phyloP scores from a whole-genome alignment of 2,113 vertebrate genomes.

The Ameiurus melas region DNA sequence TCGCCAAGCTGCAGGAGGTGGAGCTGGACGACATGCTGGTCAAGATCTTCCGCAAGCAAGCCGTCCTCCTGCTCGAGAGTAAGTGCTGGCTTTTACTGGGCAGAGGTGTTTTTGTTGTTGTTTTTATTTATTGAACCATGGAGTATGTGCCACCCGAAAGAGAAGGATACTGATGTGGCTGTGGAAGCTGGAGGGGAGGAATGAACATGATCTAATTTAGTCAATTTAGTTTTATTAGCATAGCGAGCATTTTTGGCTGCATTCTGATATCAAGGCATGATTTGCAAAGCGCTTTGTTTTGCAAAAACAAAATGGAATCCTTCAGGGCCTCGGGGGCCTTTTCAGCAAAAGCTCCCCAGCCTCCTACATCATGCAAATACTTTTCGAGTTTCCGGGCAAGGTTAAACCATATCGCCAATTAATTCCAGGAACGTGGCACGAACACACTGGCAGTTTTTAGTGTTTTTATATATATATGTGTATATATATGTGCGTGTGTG shows the following conservation, averaged over 20 bases:
- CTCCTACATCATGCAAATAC: background rate
- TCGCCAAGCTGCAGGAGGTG: slow-evolving; percentile 91
- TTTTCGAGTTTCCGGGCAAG: slow-evolving; percentile 21
- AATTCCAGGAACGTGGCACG: background rate
- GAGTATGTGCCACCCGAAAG: background rate
- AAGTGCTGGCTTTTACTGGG: slow-evolving; percentile 44
- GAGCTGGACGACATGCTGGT: slow-evolving; percentile 85
- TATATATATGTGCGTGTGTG: too few relatives aligned
- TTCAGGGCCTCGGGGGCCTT: slow-evolving; percentile 19
- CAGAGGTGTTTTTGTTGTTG: background rate
- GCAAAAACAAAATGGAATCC: slow-evolving; percentile 21
- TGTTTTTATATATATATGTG: background rate
- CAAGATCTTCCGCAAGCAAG: slow-evolving; percentile 94
- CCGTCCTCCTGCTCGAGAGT: slow-evolving; percentile 92
- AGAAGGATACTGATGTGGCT: background rate
- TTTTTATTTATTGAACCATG: background rate
- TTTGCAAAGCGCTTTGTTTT: slow-evolving; percentile 29
- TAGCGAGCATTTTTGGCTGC: background rate
- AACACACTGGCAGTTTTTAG: background rate
- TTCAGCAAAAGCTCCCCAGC: background rate
- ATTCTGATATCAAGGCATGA: background rate
- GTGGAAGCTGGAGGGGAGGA: background rate
- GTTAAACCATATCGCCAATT: slow-evolving; percentile 1
- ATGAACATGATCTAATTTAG: background rate
- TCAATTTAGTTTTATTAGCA: slow-evolving; percentile 4